These are phyloP conservation scores for Potamarius usumacintae DNA, from an alignment of 2,113 vertebrate species.

Conservation along the genomic window DNA sequence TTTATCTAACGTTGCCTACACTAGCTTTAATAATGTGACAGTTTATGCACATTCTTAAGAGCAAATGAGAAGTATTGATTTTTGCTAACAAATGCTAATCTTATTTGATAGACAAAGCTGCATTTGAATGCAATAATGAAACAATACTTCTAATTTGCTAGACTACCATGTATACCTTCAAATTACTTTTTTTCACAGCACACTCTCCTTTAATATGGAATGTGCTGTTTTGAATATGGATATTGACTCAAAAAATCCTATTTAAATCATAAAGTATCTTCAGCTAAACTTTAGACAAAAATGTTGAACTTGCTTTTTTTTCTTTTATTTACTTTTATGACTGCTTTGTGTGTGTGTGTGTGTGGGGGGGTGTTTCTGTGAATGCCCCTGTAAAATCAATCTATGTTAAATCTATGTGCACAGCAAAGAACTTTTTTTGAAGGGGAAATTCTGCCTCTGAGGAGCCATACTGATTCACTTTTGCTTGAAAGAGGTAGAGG, in stretches of 20 bases:
- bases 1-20: too few species aligned
- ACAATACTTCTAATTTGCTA: not conserved
- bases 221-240: not conserved
- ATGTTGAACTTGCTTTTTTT: not conserved
- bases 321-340: not conserved
- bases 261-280: not conserved
- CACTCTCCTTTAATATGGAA: not conserved
- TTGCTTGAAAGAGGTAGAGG: slow-evolving; percentile 20
- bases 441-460: not conserved
- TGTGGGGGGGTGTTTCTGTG: not conserved
- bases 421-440: not conserved
- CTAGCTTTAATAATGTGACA: not conserved
- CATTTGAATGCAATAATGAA: not conserved
- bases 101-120: not conserved
- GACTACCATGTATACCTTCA: not conserved
- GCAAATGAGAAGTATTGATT: not conserved
- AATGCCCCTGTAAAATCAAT: slow-evolving; percentile 15
- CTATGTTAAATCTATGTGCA: not conserved
- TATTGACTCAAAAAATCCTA: not conserved
- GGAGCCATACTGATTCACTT: not conserved
- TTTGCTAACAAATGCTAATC: not conserved
- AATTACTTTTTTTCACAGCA: not conserved
- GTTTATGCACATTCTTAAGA: not conserved
- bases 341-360: too few species aligned
- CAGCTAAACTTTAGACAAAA: not conserved